A percentile compares a stretch with the other conserved stretches of the same genome.
These are phyloP conservation scores for Papilio polytes DNA, from an alignment of 1,140 invertebrate species.

Conservation along the genomic window DNA sequence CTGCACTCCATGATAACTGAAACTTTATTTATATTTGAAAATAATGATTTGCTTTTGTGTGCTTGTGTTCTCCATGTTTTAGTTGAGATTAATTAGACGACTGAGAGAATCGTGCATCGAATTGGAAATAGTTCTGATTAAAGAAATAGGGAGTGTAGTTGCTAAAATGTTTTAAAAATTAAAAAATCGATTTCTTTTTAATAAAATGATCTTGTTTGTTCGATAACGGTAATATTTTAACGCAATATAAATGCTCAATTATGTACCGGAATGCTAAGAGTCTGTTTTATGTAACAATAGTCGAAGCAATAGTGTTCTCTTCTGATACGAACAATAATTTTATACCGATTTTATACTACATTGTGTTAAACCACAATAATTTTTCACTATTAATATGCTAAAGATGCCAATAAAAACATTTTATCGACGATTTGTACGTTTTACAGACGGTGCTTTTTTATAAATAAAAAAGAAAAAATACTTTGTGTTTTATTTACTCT, in stretches of 20 bases:
- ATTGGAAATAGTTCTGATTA: slow-evolving; percentile 45
- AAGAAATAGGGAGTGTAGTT: slow-evolving; percentile 65
- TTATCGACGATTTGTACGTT: slow-evolving; percentile 80
- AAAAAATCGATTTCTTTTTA: slow-evolving; percentile 44
- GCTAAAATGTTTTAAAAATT: slow-evolving; percentile 51
- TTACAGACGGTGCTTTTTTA: slow-evolving; percentile 82
- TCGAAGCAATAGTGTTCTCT: slow-evolving; percentile 59
- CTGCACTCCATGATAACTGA: slow-evolving; percentile 57
- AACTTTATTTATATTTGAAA: slow-evolving; percentile 39
- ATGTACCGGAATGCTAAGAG: slow-evolving; percentile 47
- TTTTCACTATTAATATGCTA: slow-evolving; percentile 77
- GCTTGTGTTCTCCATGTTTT: slow-evolving; percentile 63
- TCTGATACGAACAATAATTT: slow-evolving; percentile 68
- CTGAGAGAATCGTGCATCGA: slow-evolving; percentile 38
- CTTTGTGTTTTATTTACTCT: slow-evolving; percentile 49
- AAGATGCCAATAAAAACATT: slow-evolving; percentile 74
- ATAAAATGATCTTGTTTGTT: slow-evolving; percentile 33
- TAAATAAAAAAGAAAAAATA: slow-evolving; percentile 68
- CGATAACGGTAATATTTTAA: slow-evolving; percentile 48
- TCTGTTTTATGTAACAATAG: slow-evolving; percentile 41
- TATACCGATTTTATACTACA: slow-evolving; percentile 68
- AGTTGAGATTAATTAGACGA: slow-evolving; percentile 44
- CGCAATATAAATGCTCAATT: slow-evolving; percentile 56
- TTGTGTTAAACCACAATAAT: slow-evolving; percentile 54
- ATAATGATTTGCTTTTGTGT: slow-evolving; percentile 48